phyloP scores from a whole-genome alignment of 2,113 vertebrate genomes.

The Brachyistius frenatus region DNA sequence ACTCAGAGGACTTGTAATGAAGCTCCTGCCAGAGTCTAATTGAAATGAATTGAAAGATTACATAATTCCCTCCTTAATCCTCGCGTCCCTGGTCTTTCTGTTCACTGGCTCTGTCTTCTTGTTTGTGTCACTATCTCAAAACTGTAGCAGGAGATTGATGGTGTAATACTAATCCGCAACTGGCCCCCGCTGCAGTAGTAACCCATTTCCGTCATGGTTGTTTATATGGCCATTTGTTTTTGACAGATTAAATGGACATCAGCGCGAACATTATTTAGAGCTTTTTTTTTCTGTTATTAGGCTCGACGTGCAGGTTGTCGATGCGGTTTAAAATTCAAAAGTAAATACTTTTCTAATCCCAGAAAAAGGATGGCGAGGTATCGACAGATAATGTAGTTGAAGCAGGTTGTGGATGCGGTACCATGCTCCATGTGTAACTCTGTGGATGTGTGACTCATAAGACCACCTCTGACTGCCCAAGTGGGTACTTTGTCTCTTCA shows the following conservation, averaged over 20 bases:
- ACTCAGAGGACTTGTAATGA: conserved; percentile 38
- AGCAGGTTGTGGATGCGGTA: not conserved
- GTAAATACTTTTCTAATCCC: not conserved
- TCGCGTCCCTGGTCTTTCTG: not conserved
- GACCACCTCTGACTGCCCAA: conserved; percentile 26
- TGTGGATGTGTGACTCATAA: conserved; percentile 20
- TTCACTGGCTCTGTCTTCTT: conserved; percentile 3
- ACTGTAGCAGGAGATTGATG: conserved; percentile 33
- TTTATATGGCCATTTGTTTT: conserved; percentile 46
- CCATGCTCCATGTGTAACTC: not conserved
- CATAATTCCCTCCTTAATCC: conserved; percentile 32
- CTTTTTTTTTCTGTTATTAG: not conserved
- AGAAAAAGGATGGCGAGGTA: not conserved
- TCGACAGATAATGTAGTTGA: not conserved
- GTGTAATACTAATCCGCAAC: conserved; percentile 40
- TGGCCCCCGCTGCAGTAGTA: conserved; percentile 7
- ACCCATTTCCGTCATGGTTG: conserved; percentile 37
- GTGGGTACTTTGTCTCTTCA: conserved; percentile 7
- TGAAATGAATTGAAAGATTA: conserved; percentile 46
- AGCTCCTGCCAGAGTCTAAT: conserved; percentile 22
- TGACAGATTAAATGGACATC: conserved; percentile 29
- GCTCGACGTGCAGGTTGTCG: not conserved
- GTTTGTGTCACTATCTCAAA: conserved; percentile 28
- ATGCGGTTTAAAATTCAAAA: not conserved
- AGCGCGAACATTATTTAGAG: conserved; percentile 22